These are phyloP conservation scores for Drosophila atroscutellata DNA, from an alignment of 2,888 invertebrate species.

Conservation along the genomic window DNA sequence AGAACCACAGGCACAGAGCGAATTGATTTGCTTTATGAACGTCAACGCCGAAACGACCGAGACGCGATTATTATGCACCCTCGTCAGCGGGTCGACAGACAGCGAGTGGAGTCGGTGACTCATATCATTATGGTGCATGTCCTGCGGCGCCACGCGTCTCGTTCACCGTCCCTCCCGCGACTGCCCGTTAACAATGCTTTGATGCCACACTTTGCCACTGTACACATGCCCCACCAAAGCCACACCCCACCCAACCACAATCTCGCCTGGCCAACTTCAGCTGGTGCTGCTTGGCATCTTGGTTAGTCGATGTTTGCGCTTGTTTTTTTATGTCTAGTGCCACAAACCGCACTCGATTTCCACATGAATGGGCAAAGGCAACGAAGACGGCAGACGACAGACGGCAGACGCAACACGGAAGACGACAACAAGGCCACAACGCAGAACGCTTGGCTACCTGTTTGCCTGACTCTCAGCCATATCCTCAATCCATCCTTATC, in stretches of 20 bases:
- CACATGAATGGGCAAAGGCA: constrained; percentile 63
- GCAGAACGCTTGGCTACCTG: constrained; percentile 52
- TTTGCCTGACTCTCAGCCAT: constrained; percentile 24
- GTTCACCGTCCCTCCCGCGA: constrained; percentile 1
- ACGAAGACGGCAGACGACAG: constrained; percentile 18
- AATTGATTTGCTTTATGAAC: constrained; percentile 80
- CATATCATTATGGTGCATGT: constrained; percentile 78
- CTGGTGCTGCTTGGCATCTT: constrained; percentile 8
- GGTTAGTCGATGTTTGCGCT: constrained; percentile 25
- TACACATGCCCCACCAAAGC: background rate
- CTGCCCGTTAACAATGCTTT: constrained; percentile 37
- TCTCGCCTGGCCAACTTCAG: background rate
- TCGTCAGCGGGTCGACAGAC: constrained; percentile 24
- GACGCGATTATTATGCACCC: constrained; percentile 78
- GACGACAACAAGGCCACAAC: constrained; percentile 18
- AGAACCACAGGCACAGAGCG: constrained; percentile 33
- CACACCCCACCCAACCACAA: background rate
- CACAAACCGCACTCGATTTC: constrained; percentile 75
- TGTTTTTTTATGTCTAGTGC: constrained; percentile 65
- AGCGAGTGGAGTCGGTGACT: constrained; percentile 66
- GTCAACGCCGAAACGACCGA: constrained; percentile 59
- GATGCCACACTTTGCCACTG: constrained; percentile 50
- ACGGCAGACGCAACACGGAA: background rate
- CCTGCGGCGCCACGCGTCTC: constrained; percentile 72
- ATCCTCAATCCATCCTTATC: constrained; percentile 6